These are phyloP conservation scores for Caenorhabditis macrosperma DNA, from an alignment of 2,888 invertebrate genomes.

Conservation along the genomic window DNA sequence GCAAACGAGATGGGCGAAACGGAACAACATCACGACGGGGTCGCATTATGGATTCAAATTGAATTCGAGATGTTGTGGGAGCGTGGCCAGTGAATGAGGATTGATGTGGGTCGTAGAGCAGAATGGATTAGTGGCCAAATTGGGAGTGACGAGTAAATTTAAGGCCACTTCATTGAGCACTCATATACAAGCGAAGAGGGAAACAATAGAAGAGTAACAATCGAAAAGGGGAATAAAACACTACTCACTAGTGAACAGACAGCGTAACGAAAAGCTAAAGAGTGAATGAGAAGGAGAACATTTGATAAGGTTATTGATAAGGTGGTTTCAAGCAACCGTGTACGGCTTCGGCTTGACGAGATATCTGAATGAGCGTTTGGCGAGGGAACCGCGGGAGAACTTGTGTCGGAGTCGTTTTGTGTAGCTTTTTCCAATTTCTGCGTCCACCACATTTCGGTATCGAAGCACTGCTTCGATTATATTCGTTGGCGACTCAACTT, in stretches of 20 bases:
- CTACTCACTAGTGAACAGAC: slow-evolving; percentile 7
- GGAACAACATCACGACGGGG: slow-evolving; percentile 6
- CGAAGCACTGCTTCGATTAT: slow-evolving; percentile 70
- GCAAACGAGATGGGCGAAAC: slow-evolving; percentile 8
- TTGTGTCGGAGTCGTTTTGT: slow-evolving; percentile 72
- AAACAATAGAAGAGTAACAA: slow-evolving; percentile 3
- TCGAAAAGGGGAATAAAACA: background rate
- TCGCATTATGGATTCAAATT: slow-evolving; percentile 32
- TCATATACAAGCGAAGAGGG: slow-evolving; percentile 28
- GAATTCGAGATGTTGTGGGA: slow-evolving; percentile 5
- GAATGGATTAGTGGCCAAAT: slow-evolving; percentile 25
- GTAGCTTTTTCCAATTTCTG: slow-evolving; percentile 66
- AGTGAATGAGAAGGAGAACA: slow-evolving; percentile 5
- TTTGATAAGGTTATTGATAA: background rate
- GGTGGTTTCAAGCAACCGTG: slow-evolving; percentile 68
- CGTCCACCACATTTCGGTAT: slow-evolving; percentile 70
- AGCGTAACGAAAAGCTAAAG: slow-evolving; percentile 1
- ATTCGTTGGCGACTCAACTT: slow-evolving; percentile 59
- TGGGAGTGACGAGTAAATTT: background rate
- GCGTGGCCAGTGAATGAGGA: slow-evolving; percentile 7
- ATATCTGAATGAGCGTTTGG: slow-evolving; percentile 73
- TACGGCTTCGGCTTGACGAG: slow-evolving; percentile 75
- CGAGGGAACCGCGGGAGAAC: slow-evolving; percentile 77
- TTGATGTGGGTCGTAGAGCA: background rate
- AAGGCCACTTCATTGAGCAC: slow-evolving; percentile 31